Base-by-base conservation (phyloP, 2,888 invertebrate species). In the Allacma fusca region DNA sequence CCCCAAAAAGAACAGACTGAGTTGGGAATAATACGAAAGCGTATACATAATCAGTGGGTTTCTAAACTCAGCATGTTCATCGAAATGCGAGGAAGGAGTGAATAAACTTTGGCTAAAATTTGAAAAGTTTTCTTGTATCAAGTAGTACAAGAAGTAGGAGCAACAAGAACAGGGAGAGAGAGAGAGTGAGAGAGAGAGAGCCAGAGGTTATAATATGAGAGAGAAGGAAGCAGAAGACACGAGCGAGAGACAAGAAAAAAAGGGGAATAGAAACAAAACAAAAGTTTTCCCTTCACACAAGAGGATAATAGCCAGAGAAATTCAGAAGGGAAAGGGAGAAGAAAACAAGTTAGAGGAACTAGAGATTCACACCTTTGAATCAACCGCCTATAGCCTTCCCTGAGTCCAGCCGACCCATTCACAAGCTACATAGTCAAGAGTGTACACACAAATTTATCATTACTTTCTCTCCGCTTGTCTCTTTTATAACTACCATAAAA, bases 41-140 rank as follows among this genome's bases (percentile, higher is more conserved):
- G 23, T 16, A 5, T 21, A 67, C 34, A 67, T 67, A 67, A 67
- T 67, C 67, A 67, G 67, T 34, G 1, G 29, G 67, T 67, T 67
- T 13, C 67, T 5, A 62, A 23, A 24, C 67, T 67, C 67, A 29
- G 67, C 28, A 69, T 69, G 40, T 71, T 26, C 43, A 50, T 44
- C 50, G 44, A 71, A 44, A 71, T 50, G 44, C 16, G 44, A n/a
- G 43, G 43, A 29, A 44, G 73, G 59, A 74, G 44, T 64, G 64
- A 34, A 50, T 74, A 74, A 74, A 74, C 64, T 74, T 74, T 65
- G 73, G 65, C 34, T 64, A 74, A 74, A 74, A 74, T 74, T 74
- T 74, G 73, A 74, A 74, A 74, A 74, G 43, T 74, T 74, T 59
- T 34, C 29, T 59, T 44, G 40, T 24, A 24, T 34, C 34, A 34